Base-by-base conservation (phyloP, 1,140 invertebrate species). In the Oncopeltus fasciatus region DNA sequence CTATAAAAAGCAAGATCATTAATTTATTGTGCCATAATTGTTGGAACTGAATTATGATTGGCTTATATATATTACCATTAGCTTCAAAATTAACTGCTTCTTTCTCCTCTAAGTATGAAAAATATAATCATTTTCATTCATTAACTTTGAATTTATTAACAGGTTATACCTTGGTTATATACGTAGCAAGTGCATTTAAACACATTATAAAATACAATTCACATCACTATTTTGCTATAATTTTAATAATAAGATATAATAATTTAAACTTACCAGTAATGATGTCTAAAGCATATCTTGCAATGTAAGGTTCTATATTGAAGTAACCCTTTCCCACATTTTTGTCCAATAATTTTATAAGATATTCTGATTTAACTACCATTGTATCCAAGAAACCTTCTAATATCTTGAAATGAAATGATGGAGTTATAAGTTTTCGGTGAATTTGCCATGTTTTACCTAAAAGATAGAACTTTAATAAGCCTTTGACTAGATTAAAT, bases 321-420 rank as follows among this genome's bases (percentile, higher is more conserved):
- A 53, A 53, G 26, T 24, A 53, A 24, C 49, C 49, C 16, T 20
- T 53, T 27, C 49, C 49, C 14, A 53, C 49, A 4, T 53, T 53
- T 21, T 53, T 26, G 3, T 53, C 49, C 14, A 53, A 27, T 1
- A 53, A 14, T 9, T 53, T 24, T 24, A 24, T 24, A 53, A 53
- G 14, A 53, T 24, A 16, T 26, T 53, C 24, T 2, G 24, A 14
- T 24, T 53, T 53, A 9, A 14, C 16, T 16, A 24, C 2, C 49
- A 53, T 53, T 53, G 24, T 53, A 24, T 53, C 49, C 9, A 53
- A 24, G 26, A 24, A 53, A 24, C 20, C 49, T 26, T 53, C 49
- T 5, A 53, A 24, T 24, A 53, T 53, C 14, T 53, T 53, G 12
- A 53, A 53, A 53, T 53, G 49, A 53, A 53, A 53, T 26, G 49